phyloP scores from a whole-genome alignment of 2,797 vertebrate genomes.

The Danio tinwini region DNA sequence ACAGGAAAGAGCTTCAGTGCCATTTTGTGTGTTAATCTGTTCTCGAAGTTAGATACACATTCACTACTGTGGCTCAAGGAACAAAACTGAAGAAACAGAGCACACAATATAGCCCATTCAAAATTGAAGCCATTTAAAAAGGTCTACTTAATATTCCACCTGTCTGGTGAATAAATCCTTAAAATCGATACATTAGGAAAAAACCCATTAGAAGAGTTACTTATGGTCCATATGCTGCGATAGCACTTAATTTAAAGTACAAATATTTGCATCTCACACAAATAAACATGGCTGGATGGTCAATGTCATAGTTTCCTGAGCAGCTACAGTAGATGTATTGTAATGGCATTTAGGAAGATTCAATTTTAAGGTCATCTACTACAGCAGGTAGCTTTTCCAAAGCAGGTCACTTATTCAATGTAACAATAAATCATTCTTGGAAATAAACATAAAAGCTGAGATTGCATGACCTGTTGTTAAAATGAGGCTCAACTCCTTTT shows the following conservation, averaged over 20 bases:
- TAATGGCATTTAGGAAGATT: slow-evolving; percentile 55
- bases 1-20: slow-evolving; percentile 42
- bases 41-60: slow-evolving; percentile 50
- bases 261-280: slow-evolving; percentile 59
- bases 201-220: slow-evolving; percentile 28
- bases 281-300: slow-evolving; percentile 58
- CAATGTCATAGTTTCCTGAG: slow-evolving; percentile 60
- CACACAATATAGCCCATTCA: slow-evolving; percentile 49
- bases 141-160: slow-evolving; percentile 45
- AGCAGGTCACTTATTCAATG: slow-evolving; percentile 15
- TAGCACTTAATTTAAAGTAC: slow-evolving; percentile 43
- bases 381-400: slow-evolving; percentile 3
- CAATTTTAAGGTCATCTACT: slow-evolving; percentile 31
- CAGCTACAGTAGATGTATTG: slow-evolving; percentile 55
- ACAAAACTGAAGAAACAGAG: slow-evolving; percentile 53
- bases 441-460: slow-evolving; percentile 41
- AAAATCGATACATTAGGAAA: slow-evolving; percentile 51
- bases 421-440: slow-evolving; percentile 29
- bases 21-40: slow-evolving; percentile 36
- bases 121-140: slow-evolving; percentile 52
- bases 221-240: slow-evolving; percentile 50
- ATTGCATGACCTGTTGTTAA: slow-evolving; percentile 46
- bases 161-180: slow-evolving; percentile 38
- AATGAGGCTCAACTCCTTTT: slow-evolving; percentile 28
- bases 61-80: slow-evolving; percentile 55